Base-by-base conservation (phyloP, 2,888 invertebrate species). In the Amphipoea lucens region DNA sequence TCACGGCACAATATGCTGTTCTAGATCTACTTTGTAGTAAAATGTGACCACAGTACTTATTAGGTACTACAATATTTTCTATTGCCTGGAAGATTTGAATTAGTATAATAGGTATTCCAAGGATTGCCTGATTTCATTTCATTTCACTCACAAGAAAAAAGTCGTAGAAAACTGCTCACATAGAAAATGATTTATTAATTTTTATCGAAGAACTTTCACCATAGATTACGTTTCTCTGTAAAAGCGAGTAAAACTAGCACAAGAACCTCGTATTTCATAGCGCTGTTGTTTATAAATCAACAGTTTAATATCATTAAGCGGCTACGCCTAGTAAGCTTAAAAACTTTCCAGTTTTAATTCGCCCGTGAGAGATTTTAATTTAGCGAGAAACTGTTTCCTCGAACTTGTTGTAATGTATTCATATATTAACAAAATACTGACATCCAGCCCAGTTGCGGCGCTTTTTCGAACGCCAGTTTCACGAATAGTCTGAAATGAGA, bases 261-360 rank as follows among this genome's bases (percentile, higher is more conserved):
- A 76, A 62, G 42, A 81, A 87, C 82, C 85, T 87, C 89, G 85
- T 94, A 93, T 93, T 88, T 94, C 91, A 92, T 86, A 89, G 85
- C 90, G 86, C 88, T 90, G 90, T 91, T 92, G 93, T 93, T 89
- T 94, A 95, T 95, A 95, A 95, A 95, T 95, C 95, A 95, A 92
- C 93, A 94, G 91, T 94, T 94, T 96, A 95, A 95, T 96, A 95
- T 93, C 90, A 95, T 94, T 94, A 95, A 94, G 92, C 93, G 90
- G 92, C 92, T 92, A 91, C 92, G 94, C 94, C 94, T 94, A 94
- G 94, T 93, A 91, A 93, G 94, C 94, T 94, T 94, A 92, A 93
- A 94, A 95, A 95, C 93, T 95, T 92, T 92, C 88, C 90, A 89
- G 92, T 94, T 95, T 95, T 95, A 95, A 95, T 95, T 95, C 92